Evolutionary conservation across 2,797 vertebrate genomes (phyloP).

Genomic region (Margarornis squamiger): DNA sequence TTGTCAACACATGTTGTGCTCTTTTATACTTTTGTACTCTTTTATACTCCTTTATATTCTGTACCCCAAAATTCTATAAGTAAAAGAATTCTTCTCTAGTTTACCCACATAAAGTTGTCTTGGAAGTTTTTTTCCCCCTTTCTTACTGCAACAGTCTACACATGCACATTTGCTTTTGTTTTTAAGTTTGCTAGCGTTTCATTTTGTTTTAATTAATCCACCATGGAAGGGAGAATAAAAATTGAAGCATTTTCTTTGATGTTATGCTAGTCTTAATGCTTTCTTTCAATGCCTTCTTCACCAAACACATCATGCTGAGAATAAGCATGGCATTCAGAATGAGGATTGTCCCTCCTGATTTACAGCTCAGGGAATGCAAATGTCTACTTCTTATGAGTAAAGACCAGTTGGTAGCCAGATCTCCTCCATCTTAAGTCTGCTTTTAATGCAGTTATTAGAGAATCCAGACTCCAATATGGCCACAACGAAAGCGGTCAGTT

Average conservation of each 20-base stretch:
- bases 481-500: background rate
- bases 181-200: conserved; percentile 1
- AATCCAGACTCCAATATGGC: background rate
- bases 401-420: background rate
- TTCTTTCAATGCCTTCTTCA: conserved; percentile 19
- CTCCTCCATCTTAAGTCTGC: background rate
- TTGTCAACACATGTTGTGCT: too few species aligned
- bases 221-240: background rate
- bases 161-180: conserved; percentile 12
- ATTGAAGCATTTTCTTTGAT: conserved; percentile 8
- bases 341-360: background rate
- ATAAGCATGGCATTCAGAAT: conserved; percentile 11
- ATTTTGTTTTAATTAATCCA: conserved; percentile 35
- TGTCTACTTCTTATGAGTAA: background rate
- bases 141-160: too few species aligned
- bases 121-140: too few species aligned
- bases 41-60: too few species aligned
- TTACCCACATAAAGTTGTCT: too few species aligned
- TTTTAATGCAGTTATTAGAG: background rate
- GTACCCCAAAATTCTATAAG: too few species aligned
- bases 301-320: background rate
- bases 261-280: conserved; percentile 2
- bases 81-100: too few species aligned
- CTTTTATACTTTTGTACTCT: too few species aligned
- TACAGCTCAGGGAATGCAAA: background rate